A percentile compares a stretch with the other conserved stretches of the same genome.
Evolutionary conservation across 2,888 invertebrate species (phyloP).

Genomic region (Mellilla xanthometata): DNA sequence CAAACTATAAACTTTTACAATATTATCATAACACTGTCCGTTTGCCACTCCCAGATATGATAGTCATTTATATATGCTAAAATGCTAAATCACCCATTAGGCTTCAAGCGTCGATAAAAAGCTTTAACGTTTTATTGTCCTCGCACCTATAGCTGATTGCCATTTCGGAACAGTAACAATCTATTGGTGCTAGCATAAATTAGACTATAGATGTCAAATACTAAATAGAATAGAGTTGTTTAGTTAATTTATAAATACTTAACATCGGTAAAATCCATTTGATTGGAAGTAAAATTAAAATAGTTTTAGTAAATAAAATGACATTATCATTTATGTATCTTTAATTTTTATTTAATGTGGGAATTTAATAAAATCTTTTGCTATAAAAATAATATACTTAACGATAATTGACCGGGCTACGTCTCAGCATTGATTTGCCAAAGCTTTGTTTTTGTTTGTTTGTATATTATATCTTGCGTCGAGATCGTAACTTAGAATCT

Average conservation of each 20-base stretch:
- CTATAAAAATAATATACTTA: no score
- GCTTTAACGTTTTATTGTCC: constrained; percentile 11
- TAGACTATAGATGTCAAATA: constrained; percentile 1
- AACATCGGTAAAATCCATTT: background rate
- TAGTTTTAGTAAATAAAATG: no score
- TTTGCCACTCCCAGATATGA: constrained; percentile 24
- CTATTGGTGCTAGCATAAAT: constrained; percentile 11
- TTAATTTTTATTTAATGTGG: no score
- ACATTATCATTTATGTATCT: no score
- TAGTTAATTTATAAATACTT: background rate
- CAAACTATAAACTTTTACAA: constrained; percentile 2
- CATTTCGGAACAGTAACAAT: constrained; percentile 5
- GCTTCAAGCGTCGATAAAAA: constrained; percentile 2
- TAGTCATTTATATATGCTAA: constrained; percentile 18
- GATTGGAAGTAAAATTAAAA: background rate
- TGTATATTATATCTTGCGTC: no score
- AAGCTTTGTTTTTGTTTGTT: no score
- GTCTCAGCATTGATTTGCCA: no score
- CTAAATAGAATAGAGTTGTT: constrained; percentile 2
- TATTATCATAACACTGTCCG: background rate
- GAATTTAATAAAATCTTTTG: no score
- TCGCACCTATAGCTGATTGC: constrained; percentile 9
- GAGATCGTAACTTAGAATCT: no score
- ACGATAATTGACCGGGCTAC: no score
- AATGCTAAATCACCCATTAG: constrained; percentile 8